Percentiles rank a stretch among this genome's conserved stretches.
Conservation (phyloP, 2,888 invertebrate genomes). For the Heliothis peltigera region DNA sequence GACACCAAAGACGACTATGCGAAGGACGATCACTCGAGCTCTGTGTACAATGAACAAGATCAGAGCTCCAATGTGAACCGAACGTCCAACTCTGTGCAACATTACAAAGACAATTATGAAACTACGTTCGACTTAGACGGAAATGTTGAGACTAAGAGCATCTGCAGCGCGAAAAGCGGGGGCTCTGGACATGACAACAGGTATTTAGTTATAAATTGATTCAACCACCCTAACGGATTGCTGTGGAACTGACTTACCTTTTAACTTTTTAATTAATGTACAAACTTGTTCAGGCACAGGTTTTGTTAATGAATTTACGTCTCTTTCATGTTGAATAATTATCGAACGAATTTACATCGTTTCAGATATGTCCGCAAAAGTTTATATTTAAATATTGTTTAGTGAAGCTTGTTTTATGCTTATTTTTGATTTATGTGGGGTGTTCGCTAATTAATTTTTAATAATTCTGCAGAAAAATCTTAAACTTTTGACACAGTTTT, state of each 20-base stretch:
- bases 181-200: slow-evolving; percentile 95
- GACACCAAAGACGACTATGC: slow-evolving; percentile 83
- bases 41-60: slow-evolving; percentile 81
- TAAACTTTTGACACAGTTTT: slow-evolving; percentile 27
- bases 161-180: slow-evolving; percentile 94
- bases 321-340: slow-evolving; percentile 42
- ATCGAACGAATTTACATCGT: slow-evolving; percentile 37
- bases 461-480: slow-evolving; percentile 17
- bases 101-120: slow-evolving; percentile 93
- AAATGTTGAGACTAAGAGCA: slow-evolving; percentile 97
- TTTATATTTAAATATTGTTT: slow-evolving; percentile 34
- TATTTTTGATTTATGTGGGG: slow-evolving; percentile 39
- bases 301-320: slow-evolving; percentile 43
- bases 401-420: slow-evolving; percentile 36
- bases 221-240: slow-evolving; percentile 44
- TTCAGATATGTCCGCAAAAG: slow-evolving; percentile 30
- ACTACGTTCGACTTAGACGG: slow-evolving; percentile 97
- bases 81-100: slow-evolving; percentile 74
- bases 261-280: slow-evolving; percentile 48
- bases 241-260: slow-evolving; percentile 40
- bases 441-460: slow-evolving; percentile 31
- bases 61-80: slow-evolving; percentile 74
- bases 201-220: slow-evolving; percentile 82
- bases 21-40: slow-evolving; percentile 80
- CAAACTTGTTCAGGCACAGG: slow-evolving; percentile 33